Evolutionary conservation across 2,888 invertebrate genomes (phyloP), one percentile per base, ranked within the genome.

Genomic region (Pediacus dermestoides): DNA sequence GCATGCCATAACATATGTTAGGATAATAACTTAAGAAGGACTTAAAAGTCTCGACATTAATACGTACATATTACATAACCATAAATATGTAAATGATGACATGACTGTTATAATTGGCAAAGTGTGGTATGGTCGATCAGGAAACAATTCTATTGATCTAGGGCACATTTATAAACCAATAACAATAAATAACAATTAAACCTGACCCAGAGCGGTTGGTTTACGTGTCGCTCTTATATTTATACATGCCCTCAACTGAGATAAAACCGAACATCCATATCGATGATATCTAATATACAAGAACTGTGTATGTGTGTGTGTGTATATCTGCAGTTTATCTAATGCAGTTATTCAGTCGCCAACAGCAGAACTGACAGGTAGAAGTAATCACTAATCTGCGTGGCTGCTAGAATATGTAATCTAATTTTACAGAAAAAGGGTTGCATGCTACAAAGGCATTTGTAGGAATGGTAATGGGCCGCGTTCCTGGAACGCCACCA

Each of bases 361-460:
- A 18, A 18, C 21, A 18, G 21, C 21, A 18, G 6, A 18, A 18
- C 21, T 18, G 48, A 49, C 51, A 44, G 46, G 51, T 46, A 46
- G 33, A 38, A 14, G 41, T 32, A 39, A 47, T 52, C 47, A 37
- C 34, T 42, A 42, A 48, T 52, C 44, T 42, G 28, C 10, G 33
- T 16, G 30, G 33, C 21, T 26, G 26, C 31, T 37, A 15, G 34
- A 37, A 48, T 44, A 48, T 43, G 45, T 32, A 45, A 42, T 48
- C 46, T 46, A 48, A 50, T 50, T 46, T 41, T 42, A 32, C 39
- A 41, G 43, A 49, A 50, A 47, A 51, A 52, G 49, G 47, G 40
- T 52, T 50, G 52, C 52, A 48, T 52, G 52, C 32, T 35, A 15
- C 34, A 27, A 22, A 41, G 35, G 35, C 48, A 44, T 51, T 48